These are phyloP conservation scores for Heliornis fulica DNA, from an alignment of 2,113 vertebrate genomes.

Conservation along the genomic window DNA sequence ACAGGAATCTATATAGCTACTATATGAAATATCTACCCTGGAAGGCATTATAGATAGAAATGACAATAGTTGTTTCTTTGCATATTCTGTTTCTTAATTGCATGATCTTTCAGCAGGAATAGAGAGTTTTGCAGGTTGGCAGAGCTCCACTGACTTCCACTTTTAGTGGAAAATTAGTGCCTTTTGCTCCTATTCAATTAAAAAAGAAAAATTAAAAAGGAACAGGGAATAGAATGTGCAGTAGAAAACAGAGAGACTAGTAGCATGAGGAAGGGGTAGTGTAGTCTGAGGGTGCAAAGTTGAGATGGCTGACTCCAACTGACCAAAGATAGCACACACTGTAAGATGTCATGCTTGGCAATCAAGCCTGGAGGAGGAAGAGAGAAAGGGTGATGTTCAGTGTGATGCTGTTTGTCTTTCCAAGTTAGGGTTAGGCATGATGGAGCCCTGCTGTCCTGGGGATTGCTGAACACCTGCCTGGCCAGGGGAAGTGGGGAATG, in stretches of 20 bases:
- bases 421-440: rapidly evolving
- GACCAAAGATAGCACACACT: neutral
- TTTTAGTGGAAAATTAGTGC: neutral
- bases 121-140: neutral
- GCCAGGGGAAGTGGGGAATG: rapidly evolving
- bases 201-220: neutral
- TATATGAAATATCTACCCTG: neutral
- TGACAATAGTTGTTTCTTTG: neutral
- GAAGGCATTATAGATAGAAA: neutral
- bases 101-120: neutral
- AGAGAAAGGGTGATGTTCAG: rapidly evolving
- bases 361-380: neutral
- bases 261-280: no score
- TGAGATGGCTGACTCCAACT: neutral
- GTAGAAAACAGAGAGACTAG: neutral
- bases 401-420: neutral
- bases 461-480: neutral
- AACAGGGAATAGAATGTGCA: neutral
- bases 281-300: neutral
- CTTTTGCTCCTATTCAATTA: neutral
- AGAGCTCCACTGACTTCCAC: neutral
- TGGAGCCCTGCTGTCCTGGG: neutral
- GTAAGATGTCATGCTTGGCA: neutral
- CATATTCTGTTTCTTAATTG: neutral
- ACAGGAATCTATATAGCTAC: neutral